Conservation (phyloP, 2,113 vertebrate genomes). For the Planiliza haematocheilus region DNA sequence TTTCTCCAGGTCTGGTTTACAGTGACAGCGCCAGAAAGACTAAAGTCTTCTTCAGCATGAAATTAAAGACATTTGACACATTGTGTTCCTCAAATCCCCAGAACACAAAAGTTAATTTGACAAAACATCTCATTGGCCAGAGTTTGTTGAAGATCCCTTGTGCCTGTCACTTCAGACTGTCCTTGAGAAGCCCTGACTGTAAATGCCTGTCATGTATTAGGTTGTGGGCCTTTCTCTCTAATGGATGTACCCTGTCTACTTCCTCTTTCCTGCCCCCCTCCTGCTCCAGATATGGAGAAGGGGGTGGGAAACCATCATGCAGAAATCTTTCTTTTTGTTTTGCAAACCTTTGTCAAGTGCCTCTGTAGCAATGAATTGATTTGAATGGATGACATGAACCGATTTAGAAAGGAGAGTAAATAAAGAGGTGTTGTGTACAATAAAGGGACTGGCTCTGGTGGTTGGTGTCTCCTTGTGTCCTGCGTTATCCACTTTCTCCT, state of each 20-base stretch:
- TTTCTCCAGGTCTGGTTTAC: slow-evolving; percentile 62
- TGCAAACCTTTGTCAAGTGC: slow-evolving; percentile 81
- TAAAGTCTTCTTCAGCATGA: neutral
- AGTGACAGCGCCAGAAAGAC: slow-evolving; percentile 50
- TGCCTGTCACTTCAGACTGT: slow-evolving; percentile 65
- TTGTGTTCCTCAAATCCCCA: neutral
- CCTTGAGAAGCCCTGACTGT: slow-evolving; percentile 41
- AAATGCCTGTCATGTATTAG: slow-evolving; percentile 35
- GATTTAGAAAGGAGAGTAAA: slow-evolving; percentile 71
- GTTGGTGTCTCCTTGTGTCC: slow-evolving; percentile 82
- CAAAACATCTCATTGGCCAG: slow-evolving; percentile 11
- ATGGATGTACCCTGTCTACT: slow-evolving; percentile 34
- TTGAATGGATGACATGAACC: slow-evolving; percentile 71
- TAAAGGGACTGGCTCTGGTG: slow-evolving; percentile 84
- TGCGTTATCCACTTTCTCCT: slow-evolving; percentile 47
- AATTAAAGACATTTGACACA: slow-evolving; percentile 5
- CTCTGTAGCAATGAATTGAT: slow-evolving; percentile 82
- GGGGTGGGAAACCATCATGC: slow-evolving; percentile 50
- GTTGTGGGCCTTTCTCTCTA: slow-evolving; percentile 34
- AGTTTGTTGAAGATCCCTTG: neutral
- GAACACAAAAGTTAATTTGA: neutral
- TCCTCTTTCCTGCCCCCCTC: slow-evolving; percentile 44
- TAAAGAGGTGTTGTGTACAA: slow-evolving; percentile 85
- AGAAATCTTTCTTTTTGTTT: slow-evolving; percentile 44
- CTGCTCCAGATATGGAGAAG: slow-evolving; percentile 33